Evolutionary conservation across 1,140 invertebrate species (phyloP), one percentile per base, ranked within the genome.

Genomic region (Archivesica marissinica): DNA sequence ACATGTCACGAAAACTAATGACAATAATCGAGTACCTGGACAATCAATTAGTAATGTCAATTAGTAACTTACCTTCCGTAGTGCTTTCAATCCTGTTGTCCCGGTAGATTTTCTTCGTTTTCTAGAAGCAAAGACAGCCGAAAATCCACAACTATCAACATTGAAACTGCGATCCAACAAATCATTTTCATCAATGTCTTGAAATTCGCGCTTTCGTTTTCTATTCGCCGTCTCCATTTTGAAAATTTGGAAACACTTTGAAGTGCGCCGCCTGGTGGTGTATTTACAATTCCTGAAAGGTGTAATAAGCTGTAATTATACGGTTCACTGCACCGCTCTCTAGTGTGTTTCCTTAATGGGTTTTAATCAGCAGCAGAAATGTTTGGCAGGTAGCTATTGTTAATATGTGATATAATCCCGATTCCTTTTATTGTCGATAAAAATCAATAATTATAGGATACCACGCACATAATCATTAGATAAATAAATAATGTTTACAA

Each of bases 151-250:
- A 28, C 47, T 68, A 41, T 85, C 74, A 0, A 66, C 39, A 0
- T n/a, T 76, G 35, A 76, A 77, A 77, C 82, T 85, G 2, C 13
- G 25, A 56, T 85, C 74, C 20, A 85, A 64, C n/a, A 28, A 47
- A 6, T 38, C 30, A 0, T 47, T 15, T 33, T 75, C 72, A 25
- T 25, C 47, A 25, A 59, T 15, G 39, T 83, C 80, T 83, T 83
- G 80, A 83, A 83, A 59, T 64, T 74, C 80, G 39, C 80, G 80
- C 80, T 83, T 83, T 52, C 80, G 64, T 75, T 83, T 83, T 35
- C 80, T 70, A 83, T 83, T 83, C 56, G 80, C 30, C 38, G 80
- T 70, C 41, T 83, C 80, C 80, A 83, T 83, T 83, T 83, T 83
- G 68, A 83, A 83, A 61, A 41, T 61, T 9, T n/a, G 30, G 17